Base-by-base conservation (phyloP, 2,888 invertebrate species). In the Elgonia sp. region DNA sequence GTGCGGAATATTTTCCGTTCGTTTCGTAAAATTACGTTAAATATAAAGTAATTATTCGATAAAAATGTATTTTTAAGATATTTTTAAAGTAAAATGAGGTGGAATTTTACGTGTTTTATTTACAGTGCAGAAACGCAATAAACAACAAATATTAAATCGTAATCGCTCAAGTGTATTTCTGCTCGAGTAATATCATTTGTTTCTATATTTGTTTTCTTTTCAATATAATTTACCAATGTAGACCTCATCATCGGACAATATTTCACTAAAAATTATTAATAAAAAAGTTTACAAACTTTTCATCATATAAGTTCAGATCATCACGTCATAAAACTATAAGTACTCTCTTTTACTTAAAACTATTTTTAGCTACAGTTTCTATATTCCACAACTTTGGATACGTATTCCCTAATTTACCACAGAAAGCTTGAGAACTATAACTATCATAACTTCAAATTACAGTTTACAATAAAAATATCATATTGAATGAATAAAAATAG, bases 271-370 rank as follows among this genome's bases (percentile, higher is more conserved):
- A 67, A 67, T 67, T 67, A 67, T 21, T 67, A 20, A 46, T 67
- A 14, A 42, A 42, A 46, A 14, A 46, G n/a, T 50, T 21, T 14
- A n/a, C 21, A 69, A 69, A 69, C 60, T 80, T 46, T 80, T 63
- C 40, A 76, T 50, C 76, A 46, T 8, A 29, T 37, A 67, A 67
- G 29, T 75, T 70, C 12, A 40, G 40, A 70, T 70, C 53, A 72
- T 62, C 76, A 40, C 60, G 83, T 69, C 75, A 83, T 46, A 75
- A 55, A 69, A 50, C 75, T 83, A 76, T 83, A 83, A 83, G 67
- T 29, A 69, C 9, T 55, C 21, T 55, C 21, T 62, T 86, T 80
- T 67, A 53, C 29, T 37, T 39, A 69, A 80, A 72, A 21, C 53
- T 86, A 81, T 86, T 81, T 80, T 69, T 76, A 69, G 55, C 40